These are phyloP conservation scores for Polyommatus iphigenia DNA, from an alignment of 2,888 invertebrate species.

Conservation along the genomic window DNA sequence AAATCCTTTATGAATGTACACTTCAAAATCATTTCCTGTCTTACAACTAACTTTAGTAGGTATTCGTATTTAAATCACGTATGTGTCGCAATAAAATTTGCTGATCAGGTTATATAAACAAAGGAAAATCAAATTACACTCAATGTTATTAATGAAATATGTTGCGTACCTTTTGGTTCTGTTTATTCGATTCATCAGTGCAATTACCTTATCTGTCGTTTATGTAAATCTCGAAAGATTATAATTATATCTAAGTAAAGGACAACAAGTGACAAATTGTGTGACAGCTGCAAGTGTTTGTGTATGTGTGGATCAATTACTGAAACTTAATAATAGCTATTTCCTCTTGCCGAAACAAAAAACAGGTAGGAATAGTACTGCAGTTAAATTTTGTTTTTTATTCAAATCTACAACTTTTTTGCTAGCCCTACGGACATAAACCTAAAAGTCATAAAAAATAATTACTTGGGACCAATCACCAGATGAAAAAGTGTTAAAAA, in stretches of 20 bases:
- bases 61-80: neutral
- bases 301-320: neutral
- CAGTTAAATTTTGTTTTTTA: too few species aligned
- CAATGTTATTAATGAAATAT: neutral
- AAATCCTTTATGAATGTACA: neutral
- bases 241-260: slow-evolving; percentile 8
- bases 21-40: neutral
- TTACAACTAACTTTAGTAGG: neutral
- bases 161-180: neutral
- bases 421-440: too few species aligned
- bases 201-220: slow-evolving; percentile 6
- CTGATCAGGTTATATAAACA: neutral
- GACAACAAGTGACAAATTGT: slow-evolving; percentile 11
- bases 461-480: too few species aligned
- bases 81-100: slow-evolving; percentile 18
- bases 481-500: too few species aligned
- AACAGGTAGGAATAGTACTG: neutral
- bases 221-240: slow-evolving; percentile 5
- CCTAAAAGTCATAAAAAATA: too few species aligned
- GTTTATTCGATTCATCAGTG: slow-evolving; percentile 9
- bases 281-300: neutral
- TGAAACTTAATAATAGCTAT: neutral
- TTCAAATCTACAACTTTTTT: too few species aligned
- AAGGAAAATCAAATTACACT: slow-evolving; percentile 19
- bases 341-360: neutral